Evolutionary conservation across 1,140 invertebrate species (phyloP), one percentile per base, ranked within the genome.

Genomic region (Orchesella cincta): DNA sequence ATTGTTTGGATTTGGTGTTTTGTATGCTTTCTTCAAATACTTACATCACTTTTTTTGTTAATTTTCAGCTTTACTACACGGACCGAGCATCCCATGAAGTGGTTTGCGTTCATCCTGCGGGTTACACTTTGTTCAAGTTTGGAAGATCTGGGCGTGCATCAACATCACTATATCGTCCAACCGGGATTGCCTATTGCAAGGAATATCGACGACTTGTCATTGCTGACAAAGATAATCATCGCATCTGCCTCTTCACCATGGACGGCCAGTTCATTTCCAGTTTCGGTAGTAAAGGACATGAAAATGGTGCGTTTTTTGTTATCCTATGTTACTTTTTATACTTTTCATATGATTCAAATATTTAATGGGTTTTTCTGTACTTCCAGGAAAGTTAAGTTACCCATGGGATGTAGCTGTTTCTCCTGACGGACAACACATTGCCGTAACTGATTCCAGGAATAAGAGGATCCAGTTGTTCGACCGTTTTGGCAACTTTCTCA

Each of bases 211-310:
- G 93, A 36, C 93, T 98, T 70, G 90, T 97, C 78, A 94, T 98
- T 16, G 93, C 94, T 20, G 97, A 98, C 83, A 98, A 98, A 85
- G 97, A 97, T 84, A 98, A 98, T 86, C 96, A 98, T 85, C 90
- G 96, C 64, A 91, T 98, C 72, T 95, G 97, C 84, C 89, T 96
- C 54, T 93, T 97, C 80, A 57, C 54, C 3, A 18, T 57, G 54
- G 54, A 57, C 54, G 54, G 54, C 5, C 14, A 57, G 26, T 57
- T 57, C 23, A 57, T 57, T 26, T 16, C n/a, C 12, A n/a, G 14
- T 5, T 57, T 57, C 26, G 54, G 54, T 57, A 14, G 26, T n/a
- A 12, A 23, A 14, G 54, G 54, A 14, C 54, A 57, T 26, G 8
- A 57, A 14, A 57, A 57, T 26, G 54, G 54, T 57, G 26, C 26